These are phyloP conservation scores for Scolanthus callimorphus DNA, from an alignment of 92 coral and sea anemone genomes.

Conservation along the genomic window DNA sequence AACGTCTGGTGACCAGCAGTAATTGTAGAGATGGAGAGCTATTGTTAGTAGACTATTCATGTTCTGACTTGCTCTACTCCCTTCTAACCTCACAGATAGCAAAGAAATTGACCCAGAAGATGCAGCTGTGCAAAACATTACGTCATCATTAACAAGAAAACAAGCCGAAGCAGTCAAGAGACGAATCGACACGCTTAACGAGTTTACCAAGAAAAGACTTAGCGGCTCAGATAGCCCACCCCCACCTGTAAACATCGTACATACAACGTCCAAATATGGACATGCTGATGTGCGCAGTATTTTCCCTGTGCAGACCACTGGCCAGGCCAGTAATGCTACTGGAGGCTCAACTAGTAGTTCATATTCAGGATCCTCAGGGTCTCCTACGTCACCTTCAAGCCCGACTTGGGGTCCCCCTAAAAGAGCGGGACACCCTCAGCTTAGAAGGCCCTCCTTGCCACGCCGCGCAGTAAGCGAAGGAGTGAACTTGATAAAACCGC, in stretches of 20 bases:
- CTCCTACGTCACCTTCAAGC: not conserved
- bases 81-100: constrained; percentile 65
- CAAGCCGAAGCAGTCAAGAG: constrained; percentile 93
- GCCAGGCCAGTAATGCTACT: constrained; percentile 71
- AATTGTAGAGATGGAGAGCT: no score
- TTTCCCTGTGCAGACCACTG: constrained; percentile 84
- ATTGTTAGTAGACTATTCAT: no score
- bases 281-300: constrained; percentile 89
- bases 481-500: constrained; percentile 43
- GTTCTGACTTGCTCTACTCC: no score
- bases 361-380: not conserved
- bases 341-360: constrained; percentile 13
- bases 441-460: constrained; percentile 36
- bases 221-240: constrained; percentile 31
- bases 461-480: constrained; percentile 87
- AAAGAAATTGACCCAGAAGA: constrained; percentile 92
- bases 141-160: constrained; percentile 88
- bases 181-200: constrained; percentile 83
- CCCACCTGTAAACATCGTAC: not conserved
- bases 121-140: constrained; percentile 70
- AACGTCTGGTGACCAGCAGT: no score
- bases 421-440: constrained; percentile 8
- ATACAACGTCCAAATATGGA: constrained; percentile 20
- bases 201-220: constrained; percentile 67
- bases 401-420: not conserved